A percentile compares a stretch with the other conserved stretches of the same genome.
These are phyloP conservation scores for Hypena proboscidalis DNA, from an alignment of 2,888 invertebrate species.

Conservation along the genomic window DNA sequence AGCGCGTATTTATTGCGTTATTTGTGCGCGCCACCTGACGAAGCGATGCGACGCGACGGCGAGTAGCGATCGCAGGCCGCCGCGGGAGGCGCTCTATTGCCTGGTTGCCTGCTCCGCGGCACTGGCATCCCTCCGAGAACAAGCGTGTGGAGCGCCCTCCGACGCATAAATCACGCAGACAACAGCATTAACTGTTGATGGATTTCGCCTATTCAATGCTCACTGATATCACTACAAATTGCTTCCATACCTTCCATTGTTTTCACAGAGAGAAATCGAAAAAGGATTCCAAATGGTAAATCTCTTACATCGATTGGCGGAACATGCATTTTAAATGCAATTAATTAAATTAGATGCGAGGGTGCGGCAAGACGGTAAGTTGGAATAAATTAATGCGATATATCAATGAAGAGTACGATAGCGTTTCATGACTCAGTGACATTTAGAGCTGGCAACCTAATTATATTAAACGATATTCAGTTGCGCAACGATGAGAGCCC, in stretches of 20 bases:
- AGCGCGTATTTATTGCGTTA: constrained; percentile 82
- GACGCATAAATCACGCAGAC: constrained; percentile 68
- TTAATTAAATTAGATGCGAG: constrained; percentile 1
- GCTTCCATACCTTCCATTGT: constrained; percentile 33
- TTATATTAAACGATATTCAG: constrained; percentile 55
- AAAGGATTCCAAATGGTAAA: constrained; percentile 13
- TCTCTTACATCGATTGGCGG: not conserved
- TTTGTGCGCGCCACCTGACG: constrained; percentile 70
- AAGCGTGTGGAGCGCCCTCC: constrained; percentile 54
- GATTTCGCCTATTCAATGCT: constrained; percentile 57
- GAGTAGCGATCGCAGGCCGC: constrained; percentile 49
- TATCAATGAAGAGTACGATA: constrained; percentile 37
- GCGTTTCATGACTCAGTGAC: constrained; percentile 57
- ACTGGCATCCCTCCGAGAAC: constrained; percentile 60
- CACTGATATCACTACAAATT: constrained; percentile 44
- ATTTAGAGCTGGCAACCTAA: constrained; percentile 60
- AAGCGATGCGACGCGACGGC: constrained; percentile 17
- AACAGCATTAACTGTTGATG: constrained; percentile 65
- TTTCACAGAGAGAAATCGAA: constrained; percentile 20
- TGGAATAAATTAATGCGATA: constrained; percentile 7
- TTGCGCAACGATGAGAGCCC: constrained; percentile 53
- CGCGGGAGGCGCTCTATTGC: constrained; percentile 73
- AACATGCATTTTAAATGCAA: not conserved
- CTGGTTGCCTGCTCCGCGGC: constrained; percentile 58
- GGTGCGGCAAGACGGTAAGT: not conserved